Conservation (phyloP, 2,113 vertebrate species). For the Hirundichthys speculiger region DNA sequence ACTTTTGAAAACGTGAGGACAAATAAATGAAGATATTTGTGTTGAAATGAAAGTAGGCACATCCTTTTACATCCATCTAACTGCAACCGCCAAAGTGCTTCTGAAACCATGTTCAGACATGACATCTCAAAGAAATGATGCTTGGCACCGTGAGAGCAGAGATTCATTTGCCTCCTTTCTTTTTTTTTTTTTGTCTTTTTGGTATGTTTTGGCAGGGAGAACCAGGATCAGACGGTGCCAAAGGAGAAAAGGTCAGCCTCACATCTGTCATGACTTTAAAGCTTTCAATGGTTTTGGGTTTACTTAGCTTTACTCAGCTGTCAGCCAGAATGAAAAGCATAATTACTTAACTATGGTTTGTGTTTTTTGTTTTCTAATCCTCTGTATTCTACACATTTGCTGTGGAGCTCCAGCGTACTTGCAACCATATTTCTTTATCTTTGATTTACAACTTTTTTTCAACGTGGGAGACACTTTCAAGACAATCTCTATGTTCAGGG, state of each 20-base stretch:
- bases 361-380: too few relatives aligned
- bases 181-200: slow-evolving; percentile 26
- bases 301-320: too few relatives aligned
- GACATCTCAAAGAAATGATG: slow-evolving; percentile 6
- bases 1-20: too few relatives aligned
- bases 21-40: too few relatives aligned
- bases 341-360: too few relatives aligned
- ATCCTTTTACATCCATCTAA: slow-evolving; percentile 23
- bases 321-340: too few relatives aligned
- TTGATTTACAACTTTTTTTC: too few relatives aligned
- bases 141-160: not conserved
- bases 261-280: slow-evolving; percentile 24
- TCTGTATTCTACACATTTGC: too few relatives aligned
- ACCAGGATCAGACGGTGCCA: slow-evolving; percentile 70
- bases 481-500: slow-evolving; percentile 61
- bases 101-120: not conserved
- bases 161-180: slow-evolving; percentile 21
- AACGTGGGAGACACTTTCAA: not conserved
- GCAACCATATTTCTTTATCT: too few relatives aligned
- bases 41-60: too few relatives aligned
- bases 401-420: too few relatives aligned
- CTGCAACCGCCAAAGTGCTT: slow-evolving; percentile 21
- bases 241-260: slow-evolving; percentile 81
- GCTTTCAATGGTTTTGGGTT: not conserved
- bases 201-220: slow-evolving; percentile 74